These are phyloP conservation scores for Speoplatyrhinus poulsoni DNA, from an alignment of 2,113 vertebrate genomes.

Conservation along the genomic window DNA sequence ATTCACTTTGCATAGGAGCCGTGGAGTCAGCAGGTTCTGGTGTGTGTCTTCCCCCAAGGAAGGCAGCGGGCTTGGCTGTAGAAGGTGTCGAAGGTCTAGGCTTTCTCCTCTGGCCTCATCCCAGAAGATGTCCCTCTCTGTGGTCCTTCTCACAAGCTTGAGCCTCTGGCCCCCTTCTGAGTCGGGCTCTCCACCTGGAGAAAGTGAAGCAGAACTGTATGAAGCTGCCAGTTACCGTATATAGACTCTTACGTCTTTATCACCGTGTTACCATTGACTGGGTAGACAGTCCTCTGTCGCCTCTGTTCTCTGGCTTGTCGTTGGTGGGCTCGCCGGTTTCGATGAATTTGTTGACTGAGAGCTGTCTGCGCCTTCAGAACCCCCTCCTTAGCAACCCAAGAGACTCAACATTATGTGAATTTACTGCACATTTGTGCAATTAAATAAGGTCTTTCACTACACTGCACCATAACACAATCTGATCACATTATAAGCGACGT, in stretches of 20 bases:
- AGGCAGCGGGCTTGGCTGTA: constrained; percentile 25
- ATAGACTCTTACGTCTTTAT: neutral
- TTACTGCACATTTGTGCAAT: neutral
- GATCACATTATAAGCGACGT: neutral
- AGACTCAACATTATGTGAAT: neutral
- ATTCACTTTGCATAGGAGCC: neutral
- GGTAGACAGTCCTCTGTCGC: constrained; percentile 36
- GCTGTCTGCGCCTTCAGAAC: constrained; percentile 59
- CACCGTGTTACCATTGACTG: constrained; percentile 27
- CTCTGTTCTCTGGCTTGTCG: constrained; percentile 42
- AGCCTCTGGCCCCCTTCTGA: constrained; percentile 24
- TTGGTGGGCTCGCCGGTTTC: constrained; percentile 37
- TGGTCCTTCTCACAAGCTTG: constrained; percentile 61
- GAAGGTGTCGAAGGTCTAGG: constrained; percentile 53
- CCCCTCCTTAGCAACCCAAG: constrained; percentile 29
- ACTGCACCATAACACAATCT: neutral
- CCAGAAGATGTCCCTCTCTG: constrained; percentile 70
- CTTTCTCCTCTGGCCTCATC: constrained; percentile 74
- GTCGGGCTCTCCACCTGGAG: constrained; percentile 13
- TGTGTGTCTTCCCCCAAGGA: constrained; percentile 6
- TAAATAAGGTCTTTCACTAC: neutral
- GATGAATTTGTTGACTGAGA: constrained; percentile 44
- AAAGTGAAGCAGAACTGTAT: neutral
- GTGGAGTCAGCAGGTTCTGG: neutral
- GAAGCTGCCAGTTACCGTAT: neutral